phyloP scores from a whole-genome alignment of 2,113 vertebrate species.

The Isurus oxyrinchus region DNA sequence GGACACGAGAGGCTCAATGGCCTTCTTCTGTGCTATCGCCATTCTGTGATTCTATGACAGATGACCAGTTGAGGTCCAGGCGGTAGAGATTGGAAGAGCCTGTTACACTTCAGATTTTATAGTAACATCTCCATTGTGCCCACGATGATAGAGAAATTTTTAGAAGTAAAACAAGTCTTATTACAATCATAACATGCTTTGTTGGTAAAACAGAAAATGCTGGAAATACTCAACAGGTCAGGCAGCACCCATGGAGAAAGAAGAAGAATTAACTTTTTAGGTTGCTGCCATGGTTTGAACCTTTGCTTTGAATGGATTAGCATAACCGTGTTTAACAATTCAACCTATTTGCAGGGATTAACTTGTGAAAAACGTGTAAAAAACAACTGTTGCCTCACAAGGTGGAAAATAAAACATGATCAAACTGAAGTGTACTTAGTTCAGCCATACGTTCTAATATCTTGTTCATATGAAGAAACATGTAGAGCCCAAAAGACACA shows the following conservation, averaged over 20 bases:
- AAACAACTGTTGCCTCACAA: background rate
- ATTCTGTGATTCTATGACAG: background rate
- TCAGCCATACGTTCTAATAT: background rate
- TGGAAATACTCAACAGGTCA: background rate
- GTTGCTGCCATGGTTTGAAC: background rate
- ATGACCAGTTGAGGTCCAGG: background rate
- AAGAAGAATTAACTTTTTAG: background rate
- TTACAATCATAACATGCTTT: background rate
- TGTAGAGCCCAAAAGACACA: background rate
- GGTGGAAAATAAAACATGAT: background rate
- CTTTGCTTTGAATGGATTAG: background rate
- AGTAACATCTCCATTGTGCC: background rate
- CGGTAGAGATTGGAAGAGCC: background rate
- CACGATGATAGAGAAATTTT: background rate
- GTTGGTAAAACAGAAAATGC: background rate
- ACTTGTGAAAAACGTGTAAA: background rate
- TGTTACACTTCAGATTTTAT: background rate
- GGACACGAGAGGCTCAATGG: no score
- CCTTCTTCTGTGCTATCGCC: no score
- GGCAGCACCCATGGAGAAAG: background rate
- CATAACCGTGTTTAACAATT: no score
- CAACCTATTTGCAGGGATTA: background rate
- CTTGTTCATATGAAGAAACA: background rate
- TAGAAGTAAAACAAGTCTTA: background rate
- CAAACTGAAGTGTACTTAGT: background rate